These are phyloP conservation scores for Peromyscus leucopus DNA, from an alignment of 2,113 vertebrate species.

Conservation along the genomic window DNA sequence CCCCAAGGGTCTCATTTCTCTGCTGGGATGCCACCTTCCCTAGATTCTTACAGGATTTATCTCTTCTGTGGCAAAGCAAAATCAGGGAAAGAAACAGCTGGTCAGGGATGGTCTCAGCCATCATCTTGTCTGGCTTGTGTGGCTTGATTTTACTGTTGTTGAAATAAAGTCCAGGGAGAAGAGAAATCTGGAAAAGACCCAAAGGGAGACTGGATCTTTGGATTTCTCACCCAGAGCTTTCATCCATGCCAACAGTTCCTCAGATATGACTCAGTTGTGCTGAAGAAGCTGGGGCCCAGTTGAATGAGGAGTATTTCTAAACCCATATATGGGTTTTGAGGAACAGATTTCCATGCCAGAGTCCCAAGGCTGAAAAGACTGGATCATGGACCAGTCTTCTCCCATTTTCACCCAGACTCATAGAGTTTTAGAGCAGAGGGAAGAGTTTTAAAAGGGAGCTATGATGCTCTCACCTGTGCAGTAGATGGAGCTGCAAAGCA, in stretches of 20 bases:
- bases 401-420: background rate
- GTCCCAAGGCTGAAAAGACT: background rate
- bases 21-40: conserved; percentile 21
- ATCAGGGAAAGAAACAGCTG: conserved; percentile 15
- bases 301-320: background rate
- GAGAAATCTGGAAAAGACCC: conserved; percentile 2
- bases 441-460: background rate
- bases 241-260: background rate
- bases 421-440: conserved; percentile 33
- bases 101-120: background rate
- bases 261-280: background rate
- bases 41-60: conserved; percentile 1
- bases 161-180: conserved; percentile 37
- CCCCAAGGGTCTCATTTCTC: conserved; percentile 34
- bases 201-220: background rate
- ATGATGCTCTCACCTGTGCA: conserved; percentile 4
- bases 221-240: background rate
- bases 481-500: conserved; percentile 10
- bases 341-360: conserved; percentile 10
- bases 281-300: background rate
- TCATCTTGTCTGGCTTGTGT: conserved; percentile 17
- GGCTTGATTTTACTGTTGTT: conserved; percentile 27
- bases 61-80: conserved; percentile 25
- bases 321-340: background rate
- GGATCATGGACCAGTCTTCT: background rate